A percentile compares a stretch with the other conserved stretches of the same genome.
phyloP scores from a whole-genome alignment of 2,888 invertebrate genomes.

The Tryphoninae sp. region DNA sequence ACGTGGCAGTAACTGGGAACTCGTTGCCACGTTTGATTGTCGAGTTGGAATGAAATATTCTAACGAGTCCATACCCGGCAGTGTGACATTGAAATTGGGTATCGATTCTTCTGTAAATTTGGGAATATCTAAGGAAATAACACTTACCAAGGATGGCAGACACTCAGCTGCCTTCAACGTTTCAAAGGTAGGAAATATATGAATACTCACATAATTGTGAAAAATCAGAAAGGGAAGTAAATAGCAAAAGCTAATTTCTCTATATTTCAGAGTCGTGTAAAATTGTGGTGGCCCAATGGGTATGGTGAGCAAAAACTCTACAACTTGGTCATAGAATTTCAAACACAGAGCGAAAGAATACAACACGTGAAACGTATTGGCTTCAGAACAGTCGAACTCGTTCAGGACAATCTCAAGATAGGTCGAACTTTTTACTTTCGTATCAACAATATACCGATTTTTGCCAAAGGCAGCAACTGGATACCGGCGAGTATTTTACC shows the following conservation, averaged over 20 bases:
- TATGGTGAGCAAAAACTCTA: slow-evolving; percentile 92
- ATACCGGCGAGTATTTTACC: slow-evolving; percentile 94
- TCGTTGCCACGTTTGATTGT: slow-evolving; percentile 81
- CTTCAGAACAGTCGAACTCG: slow-evolving; percentile 92
- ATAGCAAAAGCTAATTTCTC: not conserved
- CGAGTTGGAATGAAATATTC: slow-evolving; percentile 70
- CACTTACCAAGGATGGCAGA: slow-evolving; percentile 35
- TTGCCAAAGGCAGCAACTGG: slow-evolving; percentile 97
- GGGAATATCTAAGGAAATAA: slow-evolving; percentile 39
- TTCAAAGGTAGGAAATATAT: slow-evolving; percentile 65
- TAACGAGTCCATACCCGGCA: slow-evolving; percentile 47
- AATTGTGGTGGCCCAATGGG: slow-evolving; percentile 98
- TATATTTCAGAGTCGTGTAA: slow-evolving; percentile 81
- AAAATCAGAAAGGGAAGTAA: not conserved
- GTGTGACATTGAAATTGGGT: slow-evolving; percentile 62
- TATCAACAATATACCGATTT: slow-evolving; percentile 93
- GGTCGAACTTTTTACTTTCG: slow-evolving; percentile 93
- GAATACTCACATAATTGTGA: not conserved
- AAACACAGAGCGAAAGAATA: slow-evolving; percentile 73
- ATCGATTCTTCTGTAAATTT: slow-evolving; percentile 47
- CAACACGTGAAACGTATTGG: slow-evolving; percentile 85
- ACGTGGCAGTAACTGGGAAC: slow-evolving; percentile 79
- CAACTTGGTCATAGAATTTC: slow-evolving; percentile 83
- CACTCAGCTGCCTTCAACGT: slow-evolving; percentile 66
- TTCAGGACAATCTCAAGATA: slow-evolving; percentile 86